Percentiles rank a stretch among this genome's conserved stretches.
Conservation (phyloP, 2,888 invertebrate species). For the Amphiduros pacificus region DNA sequence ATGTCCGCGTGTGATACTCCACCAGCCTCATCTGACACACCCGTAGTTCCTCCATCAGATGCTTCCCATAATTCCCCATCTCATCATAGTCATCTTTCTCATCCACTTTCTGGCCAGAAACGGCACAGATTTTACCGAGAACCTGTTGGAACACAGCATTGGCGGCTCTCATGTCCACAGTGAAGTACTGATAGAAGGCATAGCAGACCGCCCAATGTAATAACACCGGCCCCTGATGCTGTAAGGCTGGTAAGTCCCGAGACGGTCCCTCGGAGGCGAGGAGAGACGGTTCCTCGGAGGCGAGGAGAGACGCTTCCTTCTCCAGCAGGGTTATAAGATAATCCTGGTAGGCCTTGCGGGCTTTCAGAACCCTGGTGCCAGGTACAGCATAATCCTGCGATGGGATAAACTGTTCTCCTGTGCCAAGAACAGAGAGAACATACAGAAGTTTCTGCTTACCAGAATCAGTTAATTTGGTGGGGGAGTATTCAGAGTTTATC, state of each 20-base stretch:
- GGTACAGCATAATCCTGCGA: too few relatives aligned
- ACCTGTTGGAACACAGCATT: slow-evolving; percentile 27
- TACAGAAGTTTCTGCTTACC: too few relatives aligned
- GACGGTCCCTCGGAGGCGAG: too few relatives aligned
- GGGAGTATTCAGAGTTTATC: too few relatives aligned
- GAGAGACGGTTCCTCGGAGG: too few relatives aligned
- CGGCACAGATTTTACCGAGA: background rate
- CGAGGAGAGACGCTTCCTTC: too few relatives aligned
- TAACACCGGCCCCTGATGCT: slow-evolving; percentile 8
- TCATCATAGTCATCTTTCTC: background rate
- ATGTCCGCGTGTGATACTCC: slow-evolving; percentile 38
- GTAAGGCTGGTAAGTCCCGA: background rate
- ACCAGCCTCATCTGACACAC: slow-evolving; percentile 30
- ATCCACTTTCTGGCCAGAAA: background rate
- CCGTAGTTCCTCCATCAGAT: slow-evolving; percentile 23
- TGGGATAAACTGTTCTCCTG: too few relatives aligned
- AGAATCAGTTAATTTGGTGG: too few relatives aligned
- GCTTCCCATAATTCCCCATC: background rate
- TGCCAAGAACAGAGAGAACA: too few relatives aligned
- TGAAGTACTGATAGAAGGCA: slow-evolving; percentile 49
- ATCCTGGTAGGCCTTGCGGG: slow-evolving; percentile 17
- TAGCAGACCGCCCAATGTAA: slow-evolving; percentile 39
- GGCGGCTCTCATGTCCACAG: slow-evolving; percentile 35
- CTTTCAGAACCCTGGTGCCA: slow-evolving; percentile 6
- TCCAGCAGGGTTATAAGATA: too few relatives aligned